Percentiles rank a stretch among this genome's conserved stretches.
phyloP scores from a whole-genome alignment of 2,888 invertebrate species.

The Atrina japonica region DNA sequence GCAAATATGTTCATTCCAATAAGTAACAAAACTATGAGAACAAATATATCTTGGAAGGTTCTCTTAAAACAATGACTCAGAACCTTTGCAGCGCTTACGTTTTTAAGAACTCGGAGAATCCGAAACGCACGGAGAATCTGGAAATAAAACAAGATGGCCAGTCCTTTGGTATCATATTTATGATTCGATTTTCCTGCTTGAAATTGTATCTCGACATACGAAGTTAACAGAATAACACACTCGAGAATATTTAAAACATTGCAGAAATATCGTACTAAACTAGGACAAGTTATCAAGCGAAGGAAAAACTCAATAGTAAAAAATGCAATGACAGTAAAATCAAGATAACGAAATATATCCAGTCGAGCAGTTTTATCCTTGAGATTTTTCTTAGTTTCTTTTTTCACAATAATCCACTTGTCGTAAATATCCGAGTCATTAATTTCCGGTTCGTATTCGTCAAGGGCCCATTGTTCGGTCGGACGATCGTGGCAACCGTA shows the following conservation, averaged over 20 bases:
- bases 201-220: neutral
- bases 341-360: neutral
- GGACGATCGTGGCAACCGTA: too few species aligned
- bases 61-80: neutral
- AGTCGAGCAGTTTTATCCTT: too few species aligned
- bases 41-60: neutral
- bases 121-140: neutral
- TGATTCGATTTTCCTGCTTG: neutral
- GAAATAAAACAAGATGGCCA: neutral
- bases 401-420: too few species aligned
- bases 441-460: too few species aligned
- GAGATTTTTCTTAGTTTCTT: too few species aligned
- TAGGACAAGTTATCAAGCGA: constrained; percentile 1
- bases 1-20: neutral
- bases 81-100: neutral
- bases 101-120: neutral
- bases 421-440: too few species aligned
- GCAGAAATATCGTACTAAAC: neutral
- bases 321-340: constrained; percentile 4
- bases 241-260: constrained; percentile 11
- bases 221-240: neutral
- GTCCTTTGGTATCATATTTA: neutral
- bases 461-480: too few species aligned
- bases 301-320: constrained; percentile 11
- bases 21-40: neutral